Evolutionary conservation across 2,797 vertebrate species (phyloP).

Genomic region (Sebastes flavidus): DNA sequence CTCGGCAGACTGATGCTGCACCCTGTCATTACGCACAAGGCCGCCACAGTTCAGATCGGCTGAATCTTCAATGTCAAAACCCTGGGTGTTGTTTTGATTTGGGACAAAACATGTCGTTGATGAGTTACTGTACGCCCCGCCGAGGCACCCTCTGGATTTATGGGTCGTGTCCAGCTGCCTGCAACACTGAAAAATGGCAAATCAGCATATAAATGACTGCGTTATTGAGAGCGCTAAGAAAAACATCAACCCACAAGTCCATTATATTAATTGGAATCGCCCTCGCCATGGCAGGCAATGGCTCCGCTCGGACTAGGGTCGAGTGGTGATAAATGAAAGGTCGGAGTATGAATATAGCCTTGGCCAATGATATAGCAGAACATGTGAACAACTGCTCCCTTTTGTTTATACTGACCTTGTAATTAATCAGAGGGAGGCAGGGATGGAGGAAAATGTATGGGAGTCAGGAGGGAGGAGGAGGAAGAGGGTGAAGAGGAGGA

Average conservation of each 20-base stretch:
- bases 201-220: slow-evolving; percentile 81
- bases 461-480: slow-evolving; percentile 37
- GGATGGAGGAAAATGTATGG: slow-evolving; percentile 61
- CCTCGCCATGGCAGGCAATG: slow-evolving; percentile 54
- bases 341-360: slow-evolving; percentile 69
- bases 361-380: slow-evolving; percentile 68
- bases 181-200: slow-evolving; percentile 72
- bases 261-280: slow-evolving; percentile 84
- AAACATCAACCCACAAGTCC: slow-evolving; percentile 75
- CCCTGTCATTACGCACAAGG: slow-evolving; percentile 59
- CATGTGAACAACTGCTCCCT: slow-evolving; percentile 76
- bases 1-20: slow-evolving; percentile 46
- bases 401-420: slow-evolving; percentile 81
- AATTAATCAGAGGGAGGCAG: slow-evolving; percentile 78
- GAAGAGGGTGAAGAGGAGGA: slow-evolving; percentile 27
- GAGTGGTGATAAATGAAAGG: slow-evolving; percentile 79
- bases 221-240: slow-evolving; percentile 72
- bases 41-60: slow-evolving; percentile 43
- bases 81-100: slow-evolving; percentile 68
- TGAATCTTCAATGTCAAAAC: slow-evolving; percentile 73
- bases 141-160: slow-evolving; percentile 65
- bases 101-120: slow-evolving; percentile 68
- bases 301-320: slow-evolving; percentile 51
- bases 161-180: slow-evolving; percentile 59
- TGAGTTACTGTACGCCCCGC: slow-evolving; percentile 58